Evolutionary conservation across 2,888 invertebrate species (phyloP).

Genomic region (Heteromyza rotundicornis): DNA sequence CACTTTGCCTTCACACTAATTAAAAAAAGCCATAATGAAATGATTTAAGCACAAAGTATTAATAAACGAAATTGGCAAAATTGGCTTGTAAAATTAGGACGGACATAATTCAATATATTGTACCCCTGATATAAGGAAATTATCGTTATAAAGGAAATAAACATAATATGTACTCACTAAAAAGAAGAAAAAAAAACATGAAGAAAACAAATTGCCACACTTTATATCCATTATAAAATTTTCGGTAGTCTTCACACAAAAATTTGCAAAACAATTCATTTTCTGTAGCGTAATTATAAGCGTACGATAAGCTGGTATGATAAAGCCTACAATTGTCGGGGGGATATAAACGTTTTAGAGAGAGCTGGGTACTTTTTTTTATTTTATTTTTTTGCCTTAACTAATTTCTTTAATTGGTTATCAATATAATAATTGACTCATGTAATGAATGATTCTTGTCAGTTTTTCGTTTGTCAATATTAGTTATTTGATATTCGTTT

Average conservation of each 20-base stretch:
- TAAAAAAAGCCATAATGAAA: neutral
- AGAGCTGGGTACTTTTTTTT: too few relatives aligned
- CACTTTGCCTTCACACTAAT: neutral
- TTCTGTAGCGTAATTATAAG: too few relatives aligned
- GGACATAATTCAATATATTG: neutral
- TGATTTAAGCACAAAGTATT: neutral
- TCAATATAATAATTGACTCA: too few relatives aligned
- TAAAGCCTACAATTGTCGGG: too few relatives aligned
- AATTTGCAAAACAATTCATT: neutral
- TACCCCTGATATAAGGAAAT: neutral
- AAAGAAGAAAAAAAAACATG: neutral
- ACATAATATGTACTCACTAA: neutral
- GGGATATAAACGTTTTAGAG: too few relatives aligned
- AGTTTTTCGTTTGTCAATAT: too few relatives aligned
- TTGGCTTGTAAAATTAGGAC: neutral
- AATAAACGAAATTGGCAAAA: neutral
- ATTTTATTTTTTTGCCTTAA: too few relatives aligned
- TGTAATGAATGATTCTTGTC: too few relatives aligned
- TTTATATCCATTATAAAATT: constrained; percentile 54
- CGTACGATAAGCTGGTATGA: too few relatives aligned
- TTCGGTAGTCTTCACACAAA: constrained; percentile 41
- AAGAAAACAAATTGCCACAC: neutral
- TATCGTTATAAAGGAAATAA: neutral
- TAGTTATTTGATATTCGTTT: too few relatives aligned
- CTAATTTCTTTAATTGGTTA: too few relatives aligned